A percentile compares a stretch with the other conserved stretches of the same genome.
Evolutionary conservation across 2,888 invertebrate species (phyloP).

Genomic region (Stenolophus ochropezus): DNA sequence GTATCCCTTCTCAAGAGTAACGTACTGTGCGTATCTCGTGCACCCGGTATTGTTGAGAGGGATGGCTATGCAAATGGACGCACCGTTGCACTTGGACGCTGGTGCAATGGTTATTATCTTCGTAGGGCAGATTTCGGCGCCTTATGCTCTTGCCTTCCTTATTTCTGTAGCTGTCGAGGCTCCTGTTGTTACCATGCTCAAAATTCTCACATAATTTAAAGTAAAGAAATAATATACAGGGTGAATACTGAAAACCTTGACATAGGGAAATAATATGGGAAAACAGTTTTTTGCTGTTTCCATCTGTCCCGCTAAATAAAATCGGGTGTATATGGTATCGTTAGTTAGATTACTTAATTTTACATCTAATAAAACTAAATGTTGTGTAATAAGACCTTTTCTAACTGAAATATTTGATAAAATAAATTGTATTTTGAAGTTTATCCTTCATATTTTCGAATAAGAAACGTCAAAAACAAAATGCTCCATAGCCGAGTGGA

Average conservation of each 20-base stretch:
- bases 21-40: constrained; percentile 90
- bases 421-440: too few species aligned
- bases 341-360: too few species aligned
- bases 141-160: constrained; percentile 85
- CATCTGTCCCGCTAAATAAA: too few species aligned
- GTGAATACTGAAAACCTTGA: too few species aligned
- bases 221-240: constrained; percentile 26
- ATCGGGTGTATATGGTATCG: too few species aligned
- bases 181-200: constrained; percentile 88
- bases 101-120: constrained; percentile 86
- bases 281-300: background rate
- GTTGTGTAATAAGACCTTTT: too few species aligned
- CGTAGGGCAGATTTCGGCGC: constrained; percentile 87
- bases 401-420: too few species aligned
- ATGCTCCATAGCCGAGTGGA: too few species aligned
- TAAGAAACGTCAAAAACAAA: too few species aligned
- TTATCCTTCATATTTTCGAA: too few species aligned
- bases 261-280: background rate
- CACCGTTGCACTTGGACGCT: constrained; percentile 87
- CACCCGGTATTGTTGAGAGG: constrained; percentile 88
- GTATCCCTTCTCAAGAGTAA: constrained; percentile 90
- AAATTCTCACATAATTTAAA: constrained; percentile 71
- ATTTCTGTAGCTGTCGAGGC: constrained; percentile 90
- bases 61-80: constrained; percentile 87
- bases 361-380: too few species aligned